Base-by-base conservation (phyloP, 1,140 invertebrate genomes). In the Penaeus japonicus region DNA sequence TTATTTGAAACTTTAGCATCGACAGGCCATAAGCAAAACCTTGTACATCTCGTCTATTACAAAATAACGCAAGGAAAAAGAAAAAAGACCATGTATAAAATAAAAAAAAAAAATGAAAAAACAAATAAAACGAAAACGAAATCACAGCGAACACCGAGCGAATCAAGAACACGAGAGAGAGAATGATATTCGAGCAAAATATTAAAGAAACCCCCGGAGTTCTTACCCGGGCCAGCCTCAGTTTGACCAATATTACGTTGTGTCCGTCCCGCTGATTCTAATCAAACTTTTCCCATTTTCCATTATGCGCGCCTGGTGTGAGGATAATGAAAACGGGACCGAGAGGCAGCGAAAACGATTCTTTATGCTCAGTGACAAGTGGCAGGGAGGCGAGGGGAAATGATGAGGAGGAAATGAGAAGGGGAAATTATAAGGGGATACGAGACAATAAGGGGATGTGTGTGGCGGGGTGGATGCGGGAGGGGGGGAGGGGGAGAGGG, bases 201-300 rank as follows among this genome's bases (percentile, higher is more conserved):
- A 88, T 88, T 88, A 84, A 88, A 88, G 80, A 75, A 75, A 83
- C 79, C 79, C 79, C 54, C 20, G 70, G 79, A 47, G 70, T 73
- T 59, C 75, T 62, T 57, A 82, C 87, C 80, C 73, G 54, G 27
- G 27, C 62, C 87, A 30, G 81, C 85, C 85, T 62, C 85, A 80
- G 85, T 86, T 88, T 88, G 87, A 88, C 87, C 87, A 88, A 88
- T 88, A 88, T 88, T 88, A 88, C 87, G 84, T 88, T 82, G 87
- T 88, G 87, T 88, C 87, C 87, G 87, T 88, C 87, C 87, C 87
- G 87, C 87, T 88, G 87, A 83, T 88, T 88, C 87, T 88, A 88
- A 88, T 88, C 87, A 88, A 88, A 88, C 87, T 88, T 88, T 88
- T 83, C 87, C 87, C 87, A 88, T 88, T 88, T 88, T 88, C 87